A percentile compares a stretch with the other conserved stretches of the same genome.
Conservation (phyloP, 92 coral and sea anemone species). For the Palythoa caribaeorum region DNA sequence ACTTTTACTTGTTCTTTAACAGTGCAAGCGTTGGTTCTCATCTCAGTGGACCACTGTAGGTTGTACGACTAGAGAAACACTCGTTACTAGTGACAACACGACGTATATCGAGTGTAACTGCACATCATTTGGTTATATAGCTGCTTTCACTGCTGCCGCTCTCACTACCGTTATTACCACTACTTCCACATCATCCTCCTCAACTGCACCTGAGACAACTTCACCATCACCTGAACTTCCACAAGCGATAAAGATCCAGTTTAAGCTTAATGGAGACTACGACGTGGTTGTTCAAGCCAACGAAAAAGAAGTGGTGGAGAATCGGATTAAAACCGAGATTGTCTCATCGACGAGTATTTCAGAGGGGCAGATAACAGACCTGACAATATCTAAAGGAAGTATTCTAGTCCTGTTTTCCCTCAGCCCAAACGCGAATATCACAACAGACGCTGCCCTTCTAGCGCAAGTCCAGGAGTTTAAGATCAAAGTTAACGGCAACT, state of each 20-base stretch:
- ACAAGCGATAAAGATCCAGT: neutral
- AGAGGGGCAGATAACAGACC: neutral
- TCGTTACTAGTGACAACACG: slow-evolving; percentile 1
- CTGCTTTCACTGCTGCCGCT: slow-evolving; percentile 10
- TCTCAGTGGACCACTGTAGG: slow-evolving; percentile 11
- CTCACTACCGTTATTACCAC: neutral
- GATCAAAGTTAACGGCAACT: neutral
- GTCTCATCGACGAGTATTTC: neutral
- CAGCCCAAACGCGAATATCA: neutral
- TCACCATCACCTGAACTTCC: neutral
- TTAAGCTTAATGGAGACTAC: slow-evolving; percentile 2
- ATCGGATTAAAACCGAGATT: neutral
- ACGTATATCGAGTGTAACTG: slow-evolving; percentile 38
- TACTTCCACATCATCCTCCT: too few relatives aligned
- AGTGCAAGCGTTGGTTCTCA: slow-evolving; percentile 41
- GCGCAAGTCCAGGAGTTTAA: slow-evolving; percentile 20
- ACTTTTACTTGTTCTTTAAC: neutral
- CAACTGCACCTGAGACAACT: neutral
- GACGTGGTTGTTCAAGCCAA: neutral
- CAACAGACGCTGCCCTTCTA: slow-evolving; percentile 8
- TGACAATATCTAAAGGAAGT: slow-evolving; percentile 23
- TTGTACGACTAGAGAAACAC: slow-evolving; percentile 6
- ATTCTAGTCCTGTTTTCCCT: slow-evolving; percentile 4
- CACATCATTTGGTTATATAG: slow-evolving; percentile 13
- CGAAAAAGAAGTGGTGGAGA: neutral